These are phyloP conservation scores for Netelia melanura DNA, from an alignment of 2,888 invertebrate species.

Conservation along the genomic window DNA sequence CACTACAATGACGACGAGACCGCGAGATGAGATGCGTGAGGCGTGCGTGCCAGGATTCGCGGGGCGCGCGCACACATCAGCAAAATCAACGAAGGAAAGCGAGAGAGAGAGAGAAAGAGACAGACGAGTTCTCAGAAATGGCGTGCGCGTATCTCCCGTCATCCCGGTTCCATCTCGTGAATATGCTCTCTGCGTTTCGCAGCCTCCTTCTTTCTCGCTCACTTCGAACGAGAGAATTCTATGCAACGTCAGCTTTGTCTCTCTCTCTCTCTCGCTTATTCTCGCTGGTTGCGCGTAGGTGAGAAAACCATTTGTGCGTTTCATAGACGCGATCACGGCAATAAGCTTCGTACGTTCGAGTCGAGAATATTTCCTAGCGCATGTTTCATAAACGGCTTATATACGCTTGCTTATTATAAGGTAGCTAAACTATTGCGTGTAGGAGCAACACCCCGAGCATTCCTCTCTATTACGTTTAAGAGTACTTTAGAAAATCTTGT, in stretches of 20 bases:
- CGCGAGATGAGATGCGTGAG: neutral
- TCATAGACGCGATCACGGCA: conserved; percentile 34
- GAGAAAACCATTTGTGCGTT: conserved; percentile 53
- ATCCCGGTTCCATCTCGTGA: conserved; percentile 66
- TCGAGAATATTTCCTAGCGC: conserved; percentile 8
- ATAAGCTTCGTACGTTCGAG: conserved; percentile 26
- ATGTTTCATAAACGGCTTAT: neutral
- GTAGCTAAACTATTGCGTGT: conserved; percentile 10
- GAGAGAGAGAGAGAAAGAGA: conserved; percentile 21
- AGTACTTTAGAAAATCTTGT: conserved; percentile 8
- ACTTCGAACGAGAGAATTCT: conserved; percentile 19
- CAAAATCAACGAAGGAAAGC: conserved; percentile 47
- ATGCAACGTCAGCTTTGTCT: conserved; percentile 40
- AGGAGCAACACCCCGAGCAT: conserved; percentile 4
- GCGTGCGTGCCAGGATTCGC: conserved; percentile 70
- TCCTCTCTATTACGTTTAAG: conserved; percentile 7
- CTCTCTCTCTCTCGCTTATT: conserved; percentile 24
- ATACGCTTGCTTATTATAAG: neutral
- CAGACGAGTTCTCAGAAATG: conserved; percentile 81
- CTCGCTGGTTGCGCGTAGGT: conserved; percentile 49
- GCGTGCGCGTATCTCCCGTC: conserved; percentile 80
- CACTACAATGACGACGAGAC: neutral
- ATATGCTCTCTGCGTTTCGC: conserved; percentile 52
- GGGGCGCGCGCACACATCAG: conserved; percentile 64
- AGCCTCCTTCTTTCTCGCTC: conserved; percentile 30